These are phyloP conservation scores for Gymnosoma rotundatum DNA, from an alignment of 2,888 invertebrate species.

Conservation along the genomic window DNA sequence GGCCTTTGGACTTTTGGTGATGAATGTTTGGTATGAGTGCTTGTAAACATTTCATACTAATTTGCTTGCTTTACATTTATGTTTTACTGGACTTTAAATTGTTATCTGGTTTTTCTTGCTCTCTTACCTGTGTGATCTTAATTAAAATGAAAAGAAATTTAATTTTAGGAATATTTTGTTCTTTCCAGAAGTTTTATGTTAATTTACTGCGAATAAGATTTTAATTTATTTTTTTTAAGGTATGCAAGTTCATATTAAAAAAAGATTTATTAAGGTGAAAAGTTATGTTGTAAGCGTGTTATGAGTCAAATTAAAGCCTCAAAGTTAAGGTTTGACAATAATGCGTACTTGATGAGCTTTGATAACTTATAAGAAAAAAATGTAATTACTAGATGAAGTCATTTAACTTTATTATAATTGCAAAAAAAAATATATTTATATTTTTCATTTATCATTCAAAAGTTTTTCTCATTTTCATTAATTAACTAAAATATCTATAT, in stretches of 20 bases:
- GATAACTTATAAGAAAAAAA: too few relatives aligned
- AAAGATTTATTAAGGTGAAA: too few relatives aligned
- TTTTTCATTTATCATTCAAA: too few relatives aligned
- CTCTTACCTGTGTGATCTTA: constrained; percentile 1
- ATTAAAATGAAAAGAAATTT: constrained; percentile 44
- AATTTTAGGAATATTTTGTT: constrained; percentile 28
- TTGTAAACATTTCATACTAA: background rate
- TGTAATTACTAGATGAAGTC: too few relatives aligned
- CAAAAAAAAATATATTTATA: too few relatives aligned
- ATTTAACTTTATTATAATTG: too few relatives aligned
- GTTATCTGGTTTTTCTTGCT: background rate
- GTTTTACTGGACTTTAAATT: background rate
- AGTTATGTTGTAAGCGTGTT: too few relatives aligned
- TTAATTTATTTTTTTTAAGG: constrained; percentile 11
- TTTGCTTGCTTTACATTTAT: background rate
- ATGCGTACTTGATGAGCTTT: too few relatives aligned
- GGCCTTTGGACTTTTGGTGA: background rate
- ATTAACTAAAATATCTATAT: too few relatives aligned
- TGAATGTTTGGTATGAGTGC: background rate
- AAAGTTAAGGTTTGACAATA: too few relatives aligned
- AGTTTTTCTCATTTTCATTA: too few relatives aligned
- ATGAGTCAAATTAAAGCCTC: too few relatives aligned
- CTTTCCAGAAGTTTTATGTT: background rate
- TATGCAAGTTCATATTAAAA: constrained; percentile 2
- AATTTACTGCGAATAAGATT: background rate